Percentiles rank a stretch among this genome's conserved stretches.
Conservation (phyloP, 1,140 invertebrate species). For the Harpegnathos saltator region DNA sequence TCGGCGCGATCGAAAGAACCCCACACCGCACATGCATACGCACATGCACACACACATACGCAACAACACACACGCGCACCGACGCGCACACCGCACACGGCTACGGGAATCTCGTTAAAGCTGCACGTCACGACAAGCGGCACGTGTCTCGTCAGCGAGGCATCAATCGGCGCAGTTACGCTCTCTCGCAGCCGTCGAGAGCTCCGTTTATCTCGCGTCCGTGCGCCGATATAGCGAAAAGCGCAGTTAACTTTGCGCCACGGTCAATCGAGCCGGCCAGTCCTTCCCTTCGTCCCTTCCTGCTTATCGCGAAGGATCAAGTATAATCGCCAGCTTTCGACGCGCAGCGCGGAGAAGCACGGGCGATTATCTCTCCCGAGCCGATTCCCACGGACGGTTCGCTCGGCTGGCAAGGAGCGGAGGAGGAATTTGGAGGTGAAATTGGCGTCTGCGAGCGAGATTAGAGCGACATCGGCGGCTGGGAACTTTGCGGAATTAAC, state of each 20-base stretch:
- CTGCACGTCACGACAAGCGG: constrained; percentile 16
- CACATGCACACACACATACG: not conserved
- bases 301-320: not conserved
- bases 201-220: not conserved
- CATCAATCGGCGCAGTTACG: constrained; percentile 28
- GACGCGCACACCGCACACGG: not conserved
- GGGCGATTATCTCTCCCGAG: too few species aligned
- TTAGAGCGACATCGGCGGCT: too few species aligned
- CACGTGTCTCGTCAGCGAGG: constrained; percentile 24
- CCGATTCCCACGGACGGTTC: too few species aligned
- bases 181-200: too few species aligned
- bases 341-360: too few species aligned
- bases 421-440: too few species aligned
- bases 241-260: constrained; percentile 11
- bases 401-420: too few species aligned
- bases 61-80: not conserved
- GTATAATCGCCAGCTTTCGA: constrained; percentile 18
- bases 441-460: too few species aligned
- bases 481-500: too few species aligned
- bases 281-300: not conserved
- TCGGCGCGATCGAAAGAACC: constrained; percentile 27
- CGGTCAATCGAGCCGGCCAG: not conserved
- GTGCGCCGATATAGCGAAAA: constrained; percentile 12
- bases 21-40: not conserved
- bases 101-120: constrained; percentile 30